Conservation (phyloP, 2,113 vertebrate species). For the Pituophis catenifer region DNA sequence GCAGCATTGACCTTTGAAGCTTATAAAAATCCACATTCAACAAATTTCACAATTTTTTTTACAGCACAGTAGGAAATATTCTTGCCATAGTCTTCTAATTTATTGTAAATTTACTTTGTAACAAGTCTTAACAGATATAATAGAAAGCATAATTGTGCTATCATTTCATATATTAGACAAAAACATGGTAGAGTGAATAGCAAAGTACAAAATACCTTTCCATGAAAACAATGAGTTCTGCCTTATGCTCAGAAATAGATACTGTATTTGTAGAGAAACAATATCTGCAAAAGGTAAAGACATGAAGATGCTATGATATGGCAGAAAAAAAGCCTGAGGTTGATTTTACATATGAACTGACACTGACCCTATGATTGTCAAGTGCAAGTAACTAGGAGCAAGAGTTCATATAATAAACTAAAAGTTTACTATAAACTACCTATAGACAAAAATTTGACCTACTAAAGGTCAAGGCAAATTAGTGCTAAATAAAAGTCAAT, state of each 20-base stretch:
- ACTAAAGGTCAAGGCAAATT: neutral
- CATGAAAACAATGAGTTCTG: conserved; percentile 47
- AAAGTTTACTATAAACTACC: neutral
- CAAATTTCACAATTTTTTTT: neutral
- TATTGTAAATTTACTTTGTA: neutral
- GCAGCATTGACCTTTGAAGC: conserved; percentile 20
- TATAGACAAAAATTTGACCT: neutral
- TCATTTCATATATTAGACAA: conserved; percentile 19
- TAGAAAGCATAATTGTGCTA: conserved; percentile 38
- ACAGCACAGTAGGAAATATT: neutral
- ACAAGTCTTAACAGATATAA: conserved; percentile 26
- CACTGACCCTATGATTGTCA: neutral
- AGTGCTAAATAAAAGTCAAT: neutral
- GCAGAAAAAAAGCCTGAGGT: neutral
- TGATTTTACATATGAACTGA: neutral
- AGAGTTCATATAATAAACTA: neutral
- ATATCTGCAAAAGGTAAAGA: conserved; percentile 58
- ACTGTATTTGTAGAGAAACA: conserved; percentile 34
- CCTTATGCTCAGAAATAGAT: conserved; percentile 50
- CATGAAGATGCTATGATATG: neutral
- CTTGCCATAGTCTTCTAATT: neutral
- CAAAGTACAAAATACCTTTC: conserved; percentile 22
- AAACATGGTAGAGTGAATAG: neutral
- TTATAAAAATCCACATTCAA: neutral
- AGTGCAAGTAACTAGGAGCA: neutral